These are phyloP conservation scores for Phrynosoma platyrhinos DNA, from an alignment of 2,113 vertebrate genomes.

Conservation along the genomic window DNA sequence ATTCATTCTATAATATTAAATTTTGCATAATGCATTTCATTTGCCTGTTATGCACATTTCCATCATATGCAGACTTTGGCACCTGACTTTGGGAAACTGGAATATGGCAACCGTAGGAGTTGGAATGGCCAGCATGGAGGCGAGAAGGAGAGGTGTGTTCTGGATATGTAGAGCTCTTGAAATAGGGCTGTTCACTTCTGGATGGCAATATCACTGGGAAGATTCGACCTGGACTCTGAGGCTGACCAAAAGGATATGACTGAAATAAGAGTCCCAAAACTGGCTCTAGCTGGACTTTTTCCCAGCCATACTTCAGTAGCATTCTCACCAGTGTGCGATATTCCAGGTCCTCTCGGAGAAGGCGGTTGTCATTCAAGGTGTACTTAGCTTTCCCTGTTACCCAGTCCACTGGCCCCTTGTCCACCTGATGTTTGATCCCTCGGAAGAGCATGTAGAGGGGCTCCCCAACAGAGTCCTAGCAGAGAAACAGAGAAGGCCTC, in stretches of 20 bases:
- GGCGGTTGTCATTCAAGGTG: constrained; percentile 95
- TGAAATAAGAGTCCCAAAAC: not conserved
- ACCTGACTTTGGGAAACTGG: too few species aligned
- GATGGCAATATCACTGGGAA: not conserved
- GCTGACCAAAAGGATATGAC: not conserved
- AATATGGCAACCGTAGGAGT: too few species aligned
- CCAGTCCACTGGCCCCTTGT: constrained; percentile 97
- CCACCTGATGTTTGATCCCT: constrained; percentile 98
- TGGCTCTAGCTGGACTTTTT: not conserved
- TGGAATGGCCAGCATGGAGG: too few species aligned
- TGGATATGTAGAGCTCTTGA: not conserved
- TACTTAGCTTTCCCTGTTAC: constrained; percentile 98
- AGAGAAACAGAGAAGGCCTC: constrained; percentile 21
- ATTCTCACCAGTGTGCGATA: constrained; percentile 91
- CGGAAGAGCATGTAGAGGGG: constrained; percentile 97
- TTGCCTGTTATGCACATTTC: too few species aligned
- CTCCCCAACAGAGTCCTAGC: constrained; percentile 93
- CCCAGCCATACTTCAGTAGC: not conserved
- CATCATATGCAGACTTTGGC: too few species aligned
- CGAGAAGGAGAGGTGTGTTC: not conserved
- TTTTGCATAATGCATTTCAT: too few species aligned
- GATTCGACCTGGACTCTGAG: not conserved
- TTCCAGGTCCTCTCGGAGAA: constrained; percentile 94
- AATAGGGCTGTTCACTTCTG: not conserved
- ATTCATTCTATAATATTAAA: too few species aligned